phyloP scores from a whole-genome alignment of 2,888 invertebrate species.

The Cryptocheilus praepositus region DNA sequence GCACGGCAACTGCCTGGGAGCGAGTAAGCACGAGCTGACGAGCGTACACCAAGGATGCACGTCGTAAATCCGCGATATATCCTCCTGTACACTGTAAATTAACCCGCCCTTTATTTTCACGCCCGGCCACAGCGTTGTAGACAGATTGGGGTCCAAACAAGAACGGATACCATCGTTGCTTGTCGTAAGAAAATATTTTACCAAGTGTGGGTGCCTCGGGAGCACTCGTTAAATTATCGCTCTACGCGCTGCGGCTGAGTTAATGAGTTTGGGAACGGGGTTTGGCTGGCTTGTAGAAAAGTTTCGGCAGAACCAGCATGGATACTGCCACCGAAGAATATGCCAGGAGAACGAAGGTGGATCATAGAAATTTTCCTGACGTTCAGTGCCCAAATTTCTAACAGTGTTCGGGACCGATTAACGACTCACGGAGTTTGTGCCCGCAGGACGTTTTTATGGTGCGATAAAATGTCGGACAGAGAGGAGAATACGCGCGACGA shows the following conservation, averaged over 20 bases:
- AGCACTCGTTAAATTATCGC: conserved; percentile 23
- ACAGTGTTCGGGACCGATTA: no score
- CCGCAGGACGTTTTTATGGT: no score
- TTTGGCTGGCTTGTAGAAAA: conserved; percentile 11
- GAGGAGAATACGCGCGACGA: no score
- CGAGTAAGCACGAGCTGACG: no score
- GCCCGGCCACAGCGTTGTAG: not conserved
- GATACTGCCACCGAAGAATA: not conserved
- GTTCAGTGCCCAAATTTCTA: no score
- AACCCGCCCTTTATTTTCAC: conserved; percentile 42
- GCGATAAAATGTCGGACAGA: no score
- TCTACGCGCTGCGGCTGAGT: conserved; percentile 7
- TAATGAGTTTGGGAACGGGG: conserved; percentile 18
- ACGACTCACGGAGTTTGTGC: no score
- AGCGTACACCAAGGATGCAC: conserved; percentile 1
- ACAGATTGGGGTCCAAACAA: conserved; percentile 23
- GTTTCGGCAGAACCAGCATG: conserved; percentile 5
- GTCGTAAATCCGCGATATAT: conserved; percentile 30
- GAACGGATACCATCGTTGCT: conserved; percentile 7
- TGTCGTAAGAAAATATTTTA: conserved; percentile 57
- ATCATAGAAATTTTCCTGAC: no score
- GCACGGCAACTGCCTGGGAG: no score
- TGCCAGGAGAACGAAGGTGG: no score
- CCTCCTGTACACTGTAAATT: conserved; percentile 25
- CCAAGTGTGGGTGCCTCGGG: conserved; percentile 49